phyloP scores from a whole-genome alignment of 2,888 invertebrate species.

The Xylota segnis region DNA sequence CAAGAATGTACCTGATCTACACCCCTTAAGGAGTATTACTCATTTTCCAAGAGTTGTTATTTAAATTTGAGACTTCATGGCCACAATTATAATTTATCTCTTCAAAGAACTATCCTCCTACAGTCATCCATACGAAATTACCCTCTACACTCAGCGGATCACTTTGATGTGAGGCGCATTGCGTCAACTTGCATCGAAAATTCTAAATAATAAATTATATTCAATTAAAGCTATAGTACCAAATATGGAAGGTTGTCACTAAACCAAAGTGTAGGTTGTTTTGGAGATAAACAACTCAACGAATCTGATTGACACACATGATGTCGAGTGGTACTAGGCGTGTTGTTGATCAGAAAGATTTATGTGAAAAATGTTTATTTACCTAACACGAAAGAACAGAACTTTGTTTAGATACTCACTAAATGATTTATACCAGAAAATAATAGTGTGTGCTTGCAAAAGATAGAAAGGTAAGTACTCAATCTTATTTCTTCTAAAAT shows the following conservation, averaged over 20 bases:
- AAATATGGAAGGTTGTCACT: conserved; percentile 35
- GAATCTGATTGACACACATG: conserved; percentile 45
- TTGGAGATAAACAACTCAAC: conserved; percentile 9
- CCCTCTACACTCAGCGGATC: neutral
- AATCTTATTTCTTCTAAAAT: too few relatives aligned
- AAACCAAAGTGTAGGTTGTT: conserved; percentile 32
- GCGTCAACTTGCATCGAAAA: conserved; percentile 5
- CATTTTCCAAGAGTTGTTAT: neutral
- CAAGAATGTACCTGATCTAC: too few relatives aligned
- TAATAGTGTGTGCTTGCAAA: too few relatives aligned
- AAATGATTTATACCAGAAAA: too few relatives aligned
- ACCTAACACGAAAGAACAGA: neutral
- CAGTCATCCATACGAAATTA: neutral
- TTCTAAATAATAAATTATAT: conserved; percentile 13
- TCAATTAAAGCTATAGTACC: neutral
- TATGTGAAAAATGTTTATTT: neutral
- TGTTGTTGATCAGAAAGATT: conserved; percentile 3
- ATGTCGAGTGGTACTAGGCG: neutral
- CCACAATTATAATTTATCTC: neutral
- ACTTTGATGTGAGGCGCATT: conserved; percentile 2
- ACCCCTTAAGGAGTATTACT: neutral
- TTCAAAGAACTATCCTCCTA: neutral
- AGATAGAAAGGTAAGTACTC: too few relatives aligned
- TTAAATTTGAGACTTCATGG: neutral
- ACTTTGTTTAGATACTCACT: too few relatives aligned